Evolutionary conservation across 2,797 vertebrate species (phyloP).

Genomic region (Falco cherrug): DNA sequence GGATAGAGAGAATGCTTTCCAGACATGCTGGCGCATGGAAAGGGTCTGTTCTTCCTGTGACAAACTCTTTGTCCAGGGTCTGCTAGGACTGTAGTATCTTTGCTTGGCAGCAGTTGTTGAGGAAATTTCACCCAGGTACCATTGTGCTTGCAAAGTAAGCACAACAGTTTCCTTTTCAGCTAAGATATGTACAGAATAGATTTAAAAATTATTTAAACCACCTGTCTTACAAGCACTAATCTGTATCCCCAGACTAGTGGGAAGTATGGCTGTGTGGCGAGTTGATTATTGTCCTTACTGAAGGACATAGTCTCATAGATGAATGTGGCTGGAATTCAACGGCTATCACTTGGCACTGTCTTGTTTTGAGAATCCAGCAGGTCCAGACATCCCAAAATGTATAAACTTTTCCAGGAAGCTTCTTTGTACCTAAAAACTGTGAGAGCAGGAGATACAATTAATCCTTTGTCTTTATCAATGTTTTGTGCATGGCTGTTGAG

Average conservation of each 20-base stretch:
- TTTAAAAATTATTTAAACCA: background rate
- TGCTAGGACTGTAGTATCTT: background rate
- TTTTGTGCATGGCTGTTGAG: background rate
- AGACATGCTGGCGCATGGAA: background rate
- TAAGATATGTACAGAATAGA: background rate
- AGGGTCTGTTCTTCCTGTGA: background rate
- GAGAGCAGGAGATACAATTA: background rate
- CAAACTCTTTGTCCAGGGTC: background rate
- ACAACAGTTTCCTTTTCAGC: background rate
- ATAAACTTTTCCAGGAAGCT: background rate
- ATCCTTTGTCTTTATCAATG: background rate
- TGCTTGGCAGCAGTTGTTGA: background rate
- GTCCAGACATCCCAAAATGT: background rate
- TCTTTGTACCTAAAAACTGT: background rate
- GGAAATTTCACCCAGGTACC: background rate
- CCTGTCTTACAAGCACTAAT: background rate
- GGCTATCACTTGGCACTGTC: background rate
- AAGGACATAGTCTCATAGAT: background rate
- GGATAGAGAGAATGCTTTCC: background rate
- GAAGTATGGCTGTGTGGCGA: background rate
- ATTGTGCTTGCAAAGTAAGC: background rate
- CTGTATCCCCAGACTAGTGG: background rate
- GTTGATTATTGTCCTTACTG: background rate
- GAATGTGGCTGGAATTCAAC: background rate
- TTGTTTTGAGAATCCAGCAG: background rate